These are phyloP conservation scores for Cephus nigrinus DNA, from an alignment of 2,888 invertebrate genomes.

Conservation along the genomic window DNA sequence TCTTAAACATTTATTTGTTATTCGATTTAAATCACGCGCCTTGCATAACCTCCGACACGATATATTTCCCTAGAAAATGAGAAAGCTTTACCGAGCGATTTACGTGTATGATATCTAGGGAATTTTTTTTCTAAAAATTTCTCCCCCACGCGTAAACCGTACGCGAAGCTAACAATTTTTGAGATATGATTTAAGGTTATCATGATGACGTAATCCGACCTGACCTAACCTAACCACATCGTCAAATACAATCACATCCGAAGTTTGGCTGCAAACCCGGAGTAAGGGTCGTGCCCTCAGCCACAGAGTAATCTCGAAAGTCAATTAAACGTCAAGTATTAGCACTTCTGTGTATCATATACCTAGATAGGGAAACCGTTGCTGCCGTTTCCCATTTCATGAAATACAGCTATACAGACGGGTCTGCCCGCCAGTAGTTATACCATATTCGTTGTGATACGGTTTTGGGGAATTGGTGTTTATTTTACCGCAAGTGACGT, in stretches of 20 bases:
- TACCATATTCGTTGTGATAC: neutral
- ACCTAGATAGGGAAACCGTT: neutral
- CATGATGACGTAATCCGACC: neutral
- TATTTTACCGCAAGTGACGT: neutral
- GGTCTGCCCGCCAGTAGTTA: neutral
- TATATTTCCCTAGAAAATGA: neutral
- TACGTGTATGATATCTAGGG: neutral
- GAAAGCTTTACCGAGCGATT: neutral
- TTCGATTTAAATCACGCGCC: neutral
- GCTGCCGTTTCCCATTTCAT: neutral
- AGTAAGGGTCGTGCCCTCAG: neutral
- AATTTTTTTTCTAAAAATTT: neutral
- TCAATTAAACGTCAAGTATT: neutral
- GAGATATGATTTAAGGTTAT: neutral
- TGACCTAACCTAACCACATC: neutral
- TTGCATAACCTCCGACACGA: neutral
- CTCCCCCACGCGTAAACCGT: fast-evolving
- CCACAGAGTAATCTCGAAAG: neutral
- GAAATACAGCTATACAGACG: neutral
- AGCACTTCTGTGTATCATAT: neutral
- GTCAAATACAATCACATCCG: neutral
- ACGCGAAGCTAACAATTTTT: neutral
- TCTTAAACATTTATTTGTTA: neutral
- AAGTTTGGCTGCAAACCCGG: neutral
- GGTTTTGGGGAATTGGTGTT: neutral